Base-by-base conservation (phyloP, 2,113 vertebrate genomes). In the Nipponia nippon region DNA sequence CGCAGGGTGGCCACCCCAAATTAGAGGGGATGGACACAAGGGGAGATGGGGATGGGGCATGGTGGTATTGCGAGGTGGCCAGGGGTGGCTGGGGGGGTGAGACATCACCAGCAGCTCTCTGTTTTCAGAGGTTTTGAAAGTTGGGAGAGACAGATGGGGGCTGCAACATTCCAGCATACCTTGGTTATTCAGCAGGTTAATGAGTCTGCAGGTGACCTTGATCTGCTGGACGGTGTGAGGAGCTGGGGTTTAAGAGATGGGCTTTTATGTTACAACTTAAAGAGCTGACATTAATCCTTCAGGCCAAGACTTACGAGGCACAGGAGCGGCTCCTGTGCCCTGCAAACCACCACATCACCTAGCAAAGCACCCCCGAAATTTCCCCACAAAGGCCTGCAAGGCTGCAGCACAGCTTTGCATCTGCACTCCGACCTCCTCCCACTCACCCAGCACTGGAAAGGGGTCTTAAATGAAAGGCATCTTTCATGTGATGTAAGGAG, bases 381-480 rank as follows among this genome's bases (percentile, higher is more conserved):
- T 76, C 63, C 65, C 52, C 3, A 1, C 30, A 22, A 47, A 69
- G n/a, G 9, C 34, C 73, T 87, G 55, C 56, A 63, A 56, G 81
- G 56, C 32, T 50, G 32, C 6, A 55, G 55, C 42, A 44, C 47
- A 69, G 21, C 58, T 96, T 46, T 42, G 34, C 36, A 14, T 76
- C 42, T 9, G 34, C 4, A 3, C 1, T 2, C 17, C 0, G 0
- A 34, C 15, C 53, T 87, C 36, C 11, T 66, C 59, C 20, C 4
- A 2, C 22, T 8, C 26, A 62, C 13, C 2, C 42, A 12, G 29
- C 13, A 3, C 66, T 83, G 78, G 40, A 58, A 81, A 87, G 6
- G 44, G 65, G 4, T 66, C 63, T 79, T 27, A 66, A 61, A 84
- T 9, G 49, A 84, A 90, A 56, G 11, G 38, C 20, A 21, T 55